These are phyloP conservation scores for Drosophila teissieri DNA, from an alignment of 1,140 invertebrate genomes.

Conservation along the genomic window DNA sequence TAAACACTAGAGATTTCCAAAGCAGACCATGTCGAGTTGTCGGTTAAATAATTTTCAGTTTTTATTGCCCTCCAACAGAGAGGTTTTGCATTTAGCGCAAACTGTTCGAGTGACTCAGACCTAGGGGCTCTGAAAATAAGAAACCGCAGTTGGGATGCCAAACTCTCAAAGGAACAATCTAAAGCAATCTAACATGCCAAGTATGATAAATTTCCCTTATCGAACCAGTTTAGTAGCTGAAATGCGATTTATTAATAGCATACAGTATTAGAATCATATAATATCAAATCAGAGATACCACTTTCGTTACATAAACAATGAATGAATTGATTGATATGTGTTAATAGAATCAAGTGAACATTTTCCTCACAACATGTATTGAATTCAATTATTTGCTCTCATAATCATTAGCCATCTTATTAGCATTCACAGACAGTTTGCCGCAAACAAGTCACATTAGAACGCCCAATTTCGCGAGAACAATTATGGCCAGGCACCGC, in stretches of 20 bases:
- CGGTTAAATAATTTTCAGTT: conserved; percentile 49
- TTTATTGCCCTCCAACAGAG: conserved; percentile 36
- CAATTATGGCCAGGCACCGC: conserved; percentile 31
- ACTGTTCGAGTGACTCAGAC: background rate
- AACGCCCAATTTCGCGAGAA: conserved; percentile 56
- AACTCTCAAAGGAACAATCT: conserved; percentile 2
- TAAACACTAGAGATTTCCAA: conserved; percentile 73
- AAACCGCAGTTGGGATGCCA: background rate
- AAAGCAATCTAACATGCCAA: background rate
- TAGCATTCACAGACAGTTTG: conserved; percentile 33
- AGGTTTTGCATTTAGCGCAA: conserved; percentile 20
- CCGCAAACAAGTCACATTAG: conserved; percentile 42
- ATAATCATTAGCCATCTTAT: conserved; percentile 17
- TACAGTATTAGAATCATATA: too few relatives aligned
- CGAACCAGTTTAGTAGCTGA: too few relatives aligned
- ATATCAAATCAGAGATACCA: too few relatives aligned
- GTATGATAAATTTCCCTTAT: background rate
- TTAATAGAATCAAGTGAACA: background rate
- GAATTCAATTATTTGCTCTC: conserved; percentile 12
- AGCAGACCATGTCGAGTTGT: conserved; percentile 50
- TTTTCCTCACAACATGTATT: too few relatives aligned
- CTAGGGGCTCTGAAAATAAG: background rate
- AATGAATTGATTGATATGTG: background rate
- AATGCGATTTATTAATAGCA: too few relatives aligned
- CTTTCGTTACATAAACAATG: too few relatives aligned